These are phyloP conservation scores for Hippopotamyrus pictus DNA, from an alignment of 2,797 vertebrate genomes.

Conservation along the genomic window DNA sequence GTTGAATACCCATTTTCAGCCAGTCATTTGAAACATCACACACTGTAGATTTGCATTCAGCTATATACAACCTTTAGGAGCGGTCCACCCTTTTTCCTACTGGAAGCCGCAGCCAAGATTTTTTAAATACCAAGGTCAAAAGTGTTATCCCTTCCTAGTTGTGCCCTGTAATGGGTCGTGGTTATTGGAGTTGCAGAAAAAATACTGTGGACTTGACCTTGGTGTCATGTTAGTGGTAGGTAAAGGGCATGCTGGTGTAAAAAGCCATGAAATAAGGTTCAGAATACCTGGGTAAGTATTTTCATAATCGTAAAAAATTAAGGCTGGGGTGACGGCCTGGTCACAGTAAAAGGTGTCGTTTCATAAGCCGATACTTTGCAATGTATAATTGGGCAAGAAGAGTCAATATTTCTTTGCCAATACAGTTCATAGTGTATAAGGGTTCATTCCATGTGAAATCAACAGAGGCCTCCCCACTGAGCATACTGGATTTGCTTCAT, in stretches of 20 bases:
- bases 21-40: not conserved
- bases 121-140: not conserved
- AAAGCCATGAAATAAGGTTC: not conserved
- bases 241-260: not conserved
- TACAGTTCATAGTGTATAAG: not conserved
- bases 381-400: not conserved
- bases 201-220: not conserved
- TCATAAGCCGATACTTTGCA: not conserved
- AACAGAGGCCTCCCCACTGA: not conserved
- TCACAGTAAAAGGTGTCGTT: not conserved
- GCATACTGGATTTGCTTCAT: not conserved
- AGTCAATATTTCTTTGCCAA: not conserved
- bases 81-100: not conserved
- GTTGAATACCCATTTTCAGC: not conserved
- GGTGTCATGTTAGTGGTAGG: not conserved
- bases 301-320: not conserved
- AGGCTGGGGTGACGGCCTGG: not conserved
- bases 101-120: not conserved
- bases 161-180: not conserved
- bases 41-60: not conserved
- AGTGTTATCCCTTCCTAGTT: not conserved
- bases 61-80: not conserved
- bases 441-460: not conserved
- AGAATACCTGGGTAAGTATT: not conserved
- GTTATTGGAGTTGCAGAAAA: not conserved